These are phyloP conservation scores for Glyptemys insculpta DNA, from an alignment of 2,797 vertebrate genomes.

Conservation along the genomic window DNA sequence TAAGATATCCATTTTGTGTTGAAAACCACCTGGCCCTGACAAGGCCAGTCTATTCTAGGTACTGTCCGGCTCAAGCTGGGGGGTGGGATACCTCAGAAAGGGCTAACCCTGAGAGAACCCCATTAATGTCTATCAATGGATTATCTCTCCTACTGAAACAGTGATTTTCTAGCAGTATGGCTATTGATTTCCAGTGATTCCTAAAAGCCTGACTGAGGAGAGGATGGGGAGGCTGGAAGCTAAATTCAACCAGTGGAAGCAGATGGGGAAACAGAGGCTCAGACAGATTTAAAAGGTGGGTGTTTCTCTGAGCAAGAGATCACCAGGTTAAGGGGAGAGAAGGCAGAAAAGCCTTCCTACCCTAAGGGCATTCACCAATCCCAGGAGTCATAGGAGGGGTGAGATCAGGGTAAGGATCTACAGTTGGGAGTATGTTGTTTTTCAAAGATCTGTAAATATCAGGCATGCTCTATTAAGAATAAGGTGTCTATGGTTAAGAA, in stretches of 20 bases:
- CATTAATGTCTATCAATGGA: not conserved
- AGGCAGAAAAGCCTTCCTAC: too few species aligned
- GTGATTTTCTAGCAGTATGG: not conserved
- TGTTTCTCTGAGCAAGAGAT: not conserved
- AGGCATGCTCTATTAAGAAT: too few species aligned
- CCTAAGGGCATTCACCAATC: not conserved
- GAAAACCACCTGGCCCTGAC: not conserved
- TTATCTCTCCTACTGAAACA: not conserved
- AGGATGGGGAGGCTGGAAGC: not conserved
- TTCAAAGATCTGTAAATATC: too few species aligned
- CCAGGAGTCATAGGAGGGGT: too few species aligned
- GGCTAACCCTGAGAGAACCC: not conserved
- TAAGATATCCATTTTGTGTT: not conserved
- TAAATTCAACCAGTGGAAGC: not conserved
- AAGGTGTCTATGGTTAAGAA: too few species aligned
- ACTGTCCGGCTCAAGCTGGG: not conserved
- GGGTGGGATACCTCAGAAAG: not conserved
- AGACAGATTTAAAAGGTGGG: not conserved
- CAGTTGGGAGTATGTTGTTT: too few species aligned
- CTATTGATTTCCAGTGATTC: not conserved
- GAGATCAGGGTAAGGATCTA: too few species aligned
- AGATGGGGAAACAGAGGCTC: not conserved
- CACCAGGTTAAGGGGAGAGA: too few species aligned
- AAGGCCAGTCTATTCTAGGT: not conserved
- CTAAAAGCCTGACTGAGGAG: not conserved